These are phyloP conservation scores for Drosophila setosimentum DNA, from an alignment of 2,888 invertebrate species.

Conservation along the genomic window DNA sequence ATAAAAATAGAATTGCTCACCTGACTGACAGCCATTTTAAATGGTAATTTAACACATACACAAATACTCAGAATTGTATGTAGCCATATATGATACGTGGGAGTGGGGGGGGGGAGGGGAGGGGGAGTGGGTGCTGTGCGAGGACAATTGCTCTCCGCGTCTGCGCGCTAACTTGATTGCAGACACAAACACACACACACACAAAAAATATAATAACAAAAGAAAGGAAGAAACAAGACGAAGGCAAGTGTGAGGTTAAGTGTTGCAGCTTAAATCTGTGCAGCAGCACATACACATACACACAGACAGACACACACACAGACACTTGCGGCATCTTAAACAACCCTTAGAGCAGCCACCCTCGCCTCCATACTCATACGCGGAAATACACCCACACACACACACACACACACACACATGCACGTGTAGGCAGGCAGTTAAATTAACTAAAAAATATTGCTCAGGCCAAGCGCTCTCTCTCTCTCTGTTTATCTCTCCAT, in stretches of 20 bases:
- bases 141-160: slow-evolving; percentile 67
- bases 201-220: slow-evolving; percentile 12
- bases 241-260: slow-evolving; percentile 79
- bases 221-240: slow-evolving; percentile 46
- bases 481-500: slow-evolving; percentile 10
- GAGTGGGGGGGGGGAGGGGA: too few relatives aligned
- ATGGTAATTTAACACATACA: slow-evolving; percentile 74
- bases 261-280: slow-evolving; percentile 78
- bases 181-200: slow-evolving; percentile 13
- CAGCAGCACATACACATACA: slow-evolving; percentile 23
- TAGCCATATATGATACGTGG: neutral
- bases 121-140: neutral
- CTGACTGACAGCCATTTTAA: slow-evolving; percentile 82
- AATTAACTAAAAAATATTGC: slow-evolving; percentile 66
- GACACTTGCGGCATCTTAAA: slow-evolving; percentile 34
- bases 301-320: slow-evolving; percentile 10
- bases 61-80: slow-evolving; percentile 9
- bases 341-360: slow-evolving; percentile 57
- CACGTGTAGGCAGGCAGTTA: slow-evolving; percentile 38
- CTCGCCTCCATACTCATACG: slow-evolving; percentile 12
- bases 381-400: slow-evolving; percentile 11
- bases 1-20: slow-evolving; percentile 74
- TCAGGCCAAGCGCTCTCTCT: slow-evolving; percentile 30
- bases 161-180: slow-evolving; percentile 66
- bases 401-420: slow-evolving; percentile 22